phyloP scores from a whole-genome alignment of 2,797 vertebrate genomes.

The Ara ararauna region DNA sequence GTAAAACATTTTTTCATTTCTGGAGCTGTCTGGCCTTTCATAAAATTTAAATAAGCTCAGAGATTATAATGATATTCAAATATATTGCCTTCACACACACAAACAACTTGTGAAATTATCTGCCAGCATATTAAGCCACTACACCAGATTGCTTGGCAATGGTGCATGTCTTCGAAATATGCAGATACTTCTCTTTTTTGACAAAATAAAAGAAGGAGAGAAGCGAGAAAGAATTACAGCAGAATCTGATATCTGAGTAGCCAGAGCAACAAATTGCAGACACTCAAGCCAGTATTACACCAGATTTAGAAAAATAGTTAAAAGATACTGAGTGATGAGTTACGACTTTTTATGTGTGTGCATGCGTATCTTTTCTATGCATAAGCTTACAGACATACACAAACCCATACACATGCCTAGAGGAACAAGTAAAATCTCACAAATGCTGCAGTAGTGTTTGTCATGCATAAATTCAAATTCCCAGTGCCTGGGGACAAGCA shows the following conservation, averaged over 20 bases:
- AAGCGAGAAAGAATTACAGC: slow-evolving; percentile 67
- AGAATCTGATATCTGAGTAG: slow-evolving; percentile 56
- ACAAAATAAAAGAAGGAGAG: slow-evolving; percentile 32
- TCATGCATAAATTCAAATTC: slow-evolving; percentile 31
- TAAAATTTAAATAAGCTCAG: slow-evolving; percentile 59
- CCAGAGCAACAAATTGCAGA: slow-evolving; percentile 44
- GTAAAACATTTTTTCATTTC: slow-evolving; percentile 4
- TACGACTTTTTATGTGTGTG: neutral
- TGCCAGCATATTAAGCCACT: slow-evolving; percentile 74
- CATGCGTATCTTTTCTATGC: neutral
- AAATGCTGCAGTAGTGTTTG: neutral
- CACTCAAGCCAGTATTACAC: slow-evolving; percentile 17
- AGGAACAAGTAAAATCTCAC: slow-evolving; percentile 37
- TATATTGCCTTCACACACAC: slow-evolving; percentile 67
- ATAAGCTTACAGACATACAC: slow-evolving; percentile 7
- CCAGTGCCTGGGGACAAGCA: neutral
- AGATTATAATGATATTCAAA: slow-evolving; percentile 73
- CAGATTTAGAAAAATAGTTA: slow-evolving; percentile 24
- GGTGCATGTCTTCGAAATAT: slow-evolving; percentile 68
- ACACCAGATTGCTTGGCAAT: slow-evolving; percentile 78
- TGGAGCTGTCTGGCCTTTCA: slow-evolving; percentile 24
- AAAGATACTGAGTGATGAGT: neutral
- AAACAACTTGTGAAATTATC: slow-evolving; percentile 76
- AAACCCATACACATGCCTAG: neutral
- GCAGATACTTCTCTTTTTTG: slow-evolving; percentile 74